Base-by-base conservation (phyloP, 2,888 invertebrate genomes). In the Branchipolynoe longqiensis region DNA sequence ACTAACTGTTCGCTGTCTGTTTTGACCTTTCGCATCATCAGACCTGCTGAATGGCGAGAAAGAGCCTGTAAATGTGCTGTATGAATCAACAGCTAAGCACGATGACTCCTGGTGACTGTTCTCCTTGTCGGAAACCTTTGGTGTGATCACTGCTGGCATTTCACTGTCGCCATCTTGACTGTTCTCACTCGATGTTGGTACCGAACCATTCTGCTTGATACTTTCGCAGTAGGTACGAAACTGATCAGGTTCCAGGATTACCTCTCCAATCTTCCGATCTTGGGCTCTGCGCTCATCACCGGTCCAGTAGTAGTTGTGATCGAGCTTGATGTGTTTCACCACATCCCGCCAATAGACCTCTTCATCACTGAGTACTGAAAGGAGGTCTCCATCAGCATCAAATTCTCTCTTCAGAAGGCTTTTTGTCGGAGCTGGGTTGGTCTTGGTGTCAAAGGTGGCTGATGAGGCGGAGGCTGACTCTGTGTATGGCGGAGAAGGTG, bases 221-320 rank as follows among this genome's bases (percentile, higher is more conserved):
- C 58, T 58, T 33, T 82, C 82, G 31, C 82, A 82, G n/a, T 82
- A 82, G 33, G 82, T 58, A 12, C 58, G 56, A 33, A 82, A 82
- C 54, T 82, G 56, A n/a, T 82, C 82, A 22, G 82, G 82, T n/a
- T 82, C 82, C 6, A 82, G 12, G n/a, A 56, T 82, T n/a, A 58
- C 82, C 33, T 54, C 56, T 33, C 54, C 54, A 4, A 33, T 31
- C 48, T 78, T 78, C 14, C 78, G 41, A 28, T 78, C 78, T n/a
- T n/a, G n/a, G n/a, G n/a, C n/a, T n/a, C n/a, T n/a, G n/a, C n/a
- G n/a, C n/a, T n/a, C n/a, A 1, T 78, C 78, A 12, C 78, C 78
- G 4, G 78, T 78, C 86, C 84, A 86, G n/a, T 40, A 69, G 38
- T 87, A 87, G 33, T 85, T 86, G 81, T 87, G 87, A 54, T 87